phyloP scores from a whole-genome alignment of 2,888 invertebrate genomes.

The Sesamia inferens region DNA sequence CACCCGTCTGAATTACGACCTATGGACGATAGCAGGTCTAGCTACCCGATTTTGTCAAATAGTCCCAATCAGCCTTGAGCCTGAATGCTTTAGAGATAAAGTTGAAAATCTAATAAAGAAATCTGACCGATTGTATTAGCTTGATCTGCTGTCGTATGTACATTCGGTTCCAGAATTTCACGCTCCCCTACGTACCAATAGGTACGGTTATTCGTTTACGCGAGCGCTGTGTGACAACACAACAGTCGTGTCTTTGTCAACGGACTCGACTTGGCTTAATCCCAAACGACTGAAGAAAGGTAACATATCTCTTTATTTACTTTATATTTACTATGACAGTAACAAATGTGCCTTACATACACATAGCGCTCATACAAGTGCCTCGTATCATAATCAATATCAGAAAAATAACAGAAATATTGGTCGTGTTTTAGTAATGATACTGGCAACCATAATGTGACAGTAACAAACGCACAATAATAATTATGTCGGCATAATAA shows the following conservation, averaged over 20 bases:
- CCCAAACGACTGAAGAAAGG: constrained; percentile 83
- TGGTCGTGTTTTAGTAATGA: constrained; percentile 53
- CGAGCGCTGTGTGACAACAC: constrained; percentile 76
- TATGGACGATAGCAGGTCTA: no score
- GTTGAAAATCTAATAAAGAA: no score
- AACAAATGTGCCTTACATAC: constrained; percentile 74
- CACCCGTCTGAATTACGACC: constrained; percentile 29
- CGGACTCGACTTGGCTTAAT: constrained; percentile 82
- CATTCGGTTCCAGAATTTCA: constrained; percentile 73
- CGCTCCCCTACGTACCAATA: constrained; percentile 72
- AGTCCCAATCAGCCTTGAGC: no score
- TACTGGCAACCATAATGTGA: constrained; percentile 31
- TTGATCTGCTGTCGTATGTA: constrained; percentile 10
- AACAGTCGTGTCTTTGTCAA: constrained; percentile 78
- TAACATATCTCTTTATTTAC: constrained; percentile 83
- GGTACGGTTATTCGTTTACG: constrained; percentile 71
- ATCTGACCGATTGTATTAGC: no score
- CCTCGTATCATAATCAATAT: constrained; percentile 65
- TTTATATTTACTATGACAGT: constrained; percentile 79
- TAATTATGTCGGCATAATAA: constrained; percentile 41
- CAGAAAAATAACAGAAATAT: constrained; percentile 59
- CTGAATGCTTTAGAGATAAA: no score
- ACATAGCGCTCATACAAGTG: constrained; percentile 60
- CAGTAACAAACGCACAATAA: constrained; percentile 27
- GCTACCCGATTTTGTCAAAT: no score